Conservation (phyloP, 2,113 vertebrate species). For the Dasypus novemcinctus region DNA sequence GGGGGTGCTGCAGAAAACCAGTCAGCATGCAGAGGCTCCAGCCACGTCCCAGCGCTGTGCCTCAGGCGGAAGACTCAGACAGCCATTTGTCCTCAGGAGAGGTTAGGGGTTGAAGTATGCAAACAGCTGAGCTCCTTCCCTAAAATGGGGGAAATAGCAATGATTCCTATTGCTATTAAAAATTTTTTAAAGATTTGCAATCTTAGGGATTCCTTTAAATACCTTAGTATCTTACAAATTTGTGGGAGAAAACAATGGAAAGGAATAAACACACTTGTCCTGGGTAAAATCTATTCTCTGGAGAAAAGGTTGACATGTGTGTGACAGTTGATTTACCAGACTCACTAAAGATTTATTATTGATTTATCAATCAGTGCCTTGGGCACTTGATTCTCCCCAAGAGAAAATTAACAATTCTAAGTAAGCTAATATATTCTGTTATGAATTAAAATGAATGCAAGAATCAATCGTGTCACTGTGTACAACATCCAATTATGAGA, state of each 20-base stretch:
- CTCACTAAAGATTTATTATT: constrained; percentile 98
- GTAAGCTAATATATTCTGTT: constrained; percentile 87
- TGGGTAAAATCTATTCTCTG: constrained; percentile 85
- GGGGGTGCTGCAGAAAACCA: constrained; percentile 84
- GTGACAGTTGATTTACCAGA: constrained; percentile 97
- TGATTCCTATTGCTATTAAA: constrained; percentile 81
- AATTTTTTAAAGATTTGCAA: constrained; percentile 66
- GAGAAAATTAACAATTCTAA: constrained; percentile 89
- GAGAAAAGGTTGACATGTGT: constrained; percentile 86
- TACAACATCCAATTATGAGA: constrained; percentile 71
- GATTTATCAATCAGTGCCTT: constrained; percentile 96
- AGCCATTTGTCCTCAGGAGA: constrained; percentile 87
- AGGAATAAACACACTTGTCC: constrained; percentile 79
- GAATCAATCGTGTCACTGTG: constrained; percentile 82
- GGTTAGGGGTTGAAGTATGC: constrained; percentile 87
- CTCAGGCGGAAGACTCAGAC: constrained; percentile 83
- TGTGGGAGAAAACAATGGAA: constrained; percentile 80
- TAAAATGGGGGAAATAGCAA: constrained; percentile 78
- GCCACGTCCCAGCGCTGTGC: constrained; percentile 83
- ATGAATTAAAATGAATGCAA: constrained; percentile 82
- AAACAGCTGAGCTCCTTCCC: constrained; percentile 84
- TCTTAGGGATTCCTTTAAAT: constrained; percentile 82
- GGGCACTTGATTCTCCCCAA: constrained; percentile 88
- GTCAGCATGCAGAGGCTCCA: constrained; percentile 89
- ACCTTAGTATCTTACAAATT: constrained; percentile 76